Conservation (phyloP, 2,888 invertebrate species). For the Cremastobaeus sp. region DNA sequence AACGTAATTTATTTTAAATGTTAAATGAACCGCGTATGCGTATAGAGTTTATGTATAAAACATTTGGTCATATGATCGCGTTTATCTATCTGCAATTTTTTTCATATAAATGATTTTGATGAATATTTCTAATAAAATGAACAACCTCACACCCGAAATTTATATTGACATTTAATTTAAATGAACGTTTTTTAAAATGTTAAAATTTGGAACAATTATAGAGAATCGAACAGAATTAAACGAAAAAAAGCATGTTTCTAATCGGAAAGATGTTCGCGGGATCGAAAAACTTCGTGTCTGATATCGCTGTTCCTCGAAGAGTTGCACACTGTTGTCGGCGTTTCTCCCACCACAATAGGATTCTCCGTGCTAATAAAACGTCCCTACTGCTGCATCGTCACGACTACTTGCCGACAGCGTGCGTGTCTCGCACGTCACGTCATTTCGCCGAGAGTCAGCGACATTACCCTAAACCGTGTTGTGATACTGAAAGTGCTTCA, state of each 20-base stretch:
- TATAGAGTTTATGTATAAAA: no score
- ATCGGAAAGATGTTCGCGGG: slow-evolving; percentile 11
- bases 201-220: no score
- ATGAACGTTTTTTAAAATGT: no score
- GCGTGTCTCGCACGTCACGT: slow-evolving; percentile 31
- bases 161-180: no score
- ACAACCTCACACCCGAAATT: no score
- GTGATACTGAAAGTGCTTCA: slow-evolving; percentile 1
- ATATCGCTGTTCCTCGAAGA: neutral
- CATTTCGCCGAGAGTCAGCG: slow-evolving; percentile 18
- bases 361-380: slow-evolving; percentile 66
- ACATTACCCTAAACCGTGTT: slow-evolving; percentile 23
- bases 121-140: no score
- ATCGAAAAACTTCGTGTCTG: slow-evolving; percentile 1
- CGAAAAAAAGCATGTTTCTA: slow-evolving; percentile 12
- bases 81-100: no score
- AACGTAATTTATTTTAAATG: no score
- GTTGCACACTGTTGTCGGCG: slow-evolving; percentile 22
- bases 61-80: no score
- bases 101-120: no score
- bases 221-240: no score
- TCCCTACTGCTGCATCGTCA: slow-evolving; percentile 50
- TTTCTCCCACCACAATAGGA: slow-evolving; percentile 60
- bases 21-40: no score
- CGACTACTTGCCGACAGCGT: slow-evolving; percentile 57